A percentile compares a stretch with the other conserved stretches of the same genome.
phyloP scores from a whole-genome alignment of 2,113 vertebrate species.

The Chrysochloris asiatica region DNA sequence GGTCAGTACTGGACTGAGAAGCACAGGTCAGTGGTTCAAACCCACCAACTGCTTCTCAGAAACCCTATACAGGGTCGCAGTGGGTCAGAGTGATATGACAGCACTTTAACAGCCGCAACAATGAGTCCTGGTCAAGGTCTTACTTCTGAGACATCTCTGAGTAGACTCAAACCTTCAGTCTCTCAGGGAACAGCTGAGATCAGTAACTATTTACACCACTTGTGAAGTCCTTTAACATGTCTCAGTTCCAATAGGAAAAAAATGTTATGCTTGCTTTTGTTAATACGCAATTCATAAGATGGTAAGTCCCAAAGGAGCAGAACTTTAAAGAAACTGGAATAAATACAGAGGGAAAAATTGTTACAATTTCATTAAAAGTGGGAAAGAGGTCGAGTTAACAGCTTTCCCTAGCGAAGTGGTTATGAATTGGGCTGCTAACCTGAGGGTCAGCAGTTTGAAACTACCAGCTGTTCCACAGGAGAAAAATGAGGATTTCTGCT shows the following conservation, averaged over 20 bases:
- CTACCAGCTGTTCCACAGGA: too few species aligned
- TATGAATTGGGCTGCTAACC: too few species aligned
- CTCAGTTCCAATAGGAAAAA: not conserved
- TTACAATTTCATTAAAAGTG: not conserved
- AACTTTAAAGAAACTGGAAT: not conserved
- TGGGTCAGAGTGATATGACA: too few species aligned
- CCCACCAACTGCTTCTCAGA: too few species aligned
- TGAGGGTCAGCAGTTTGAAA: too few species aligned
- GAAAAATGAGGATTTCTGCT: too few species aligned
- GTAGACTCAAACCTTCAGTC: not conserved
- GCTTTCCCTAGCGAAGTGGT: too few species aligned
- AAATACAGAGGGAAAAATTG: not conserved
- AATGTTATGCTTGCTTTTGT: not conserved
- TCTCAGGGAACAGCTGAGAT: not conserved
- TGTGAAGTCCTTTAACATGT: not conserved
- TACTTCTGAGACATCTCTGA: not conserved
- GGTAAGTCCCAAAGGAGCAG: not conserved
- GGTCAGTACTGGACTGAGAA: too few species aligned
- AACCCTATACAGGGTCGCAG: too few species aligned
- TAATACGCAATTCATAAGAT: not conserved
- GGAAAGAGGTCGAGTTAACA: not conserved
- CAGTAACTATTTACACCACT: not conserved
- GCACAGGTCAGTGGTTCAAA: too few species aligned
- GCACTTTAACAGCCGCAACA: too few species aligned
- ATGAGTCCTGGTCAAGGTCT: too few species aligned